Evolutionary conservation across 2,113 vertebrate genomes (phyloP).

Genomic region (Aramus guarauna): DNA sequence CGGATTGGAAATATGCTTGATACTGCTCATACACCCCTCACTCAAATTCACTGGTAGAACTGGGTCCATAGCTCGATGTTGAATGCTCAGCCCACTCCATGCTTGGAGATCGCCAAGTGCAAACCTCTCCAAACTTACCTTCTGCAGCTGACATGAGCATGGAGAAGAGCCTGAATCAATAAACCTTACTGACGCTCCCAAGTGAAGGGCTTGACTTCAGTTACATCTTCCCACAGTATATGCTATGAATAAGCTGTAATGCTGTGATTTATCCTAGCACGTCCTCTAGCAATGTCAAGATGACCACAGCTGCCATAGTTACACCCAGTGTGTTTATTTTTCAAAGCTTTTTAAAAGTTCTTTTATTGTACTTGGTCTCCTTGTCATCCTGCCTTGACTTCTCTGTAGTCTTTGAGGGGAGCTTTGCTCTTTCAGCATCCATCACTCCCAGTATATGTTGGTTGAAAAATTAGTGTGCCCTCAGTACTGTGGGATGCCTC

Average conservation of each 20-base stretch:
- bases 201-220: background rate
- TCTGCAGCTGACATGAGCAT: background rate
- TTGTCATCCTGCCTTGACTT: background rate
- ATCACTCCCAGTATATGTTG: background rate
- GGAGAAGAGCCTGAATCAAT: background rate
- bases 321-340: background rate
- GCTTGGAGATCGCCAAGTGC: background rate
- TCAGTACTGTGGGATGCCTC: background rate
- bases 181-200: background rate
- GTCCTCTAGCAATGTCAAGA: background rate
- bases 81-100: accelerated
- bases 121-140: background rate
- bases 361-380: background rate
- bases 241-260: background rate
- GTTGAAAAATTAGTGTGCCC: background rate
- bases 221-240: background rate
- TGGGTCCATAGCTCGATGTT: background rate
- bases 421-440: background rate
- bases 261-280: background rate
- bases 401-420: background rate
- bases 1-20: background rate
- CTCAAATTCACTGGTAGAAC: background rate
- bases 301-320: accelerated
- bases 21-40: background rate
- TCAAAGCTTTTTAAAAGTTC: background rate